A percentile compares a stretch with the other conserved stretches of the same genome.
Conservation (phyloP, 2,113 vertebrate species). For the Melanocharis versteri region DNA sequence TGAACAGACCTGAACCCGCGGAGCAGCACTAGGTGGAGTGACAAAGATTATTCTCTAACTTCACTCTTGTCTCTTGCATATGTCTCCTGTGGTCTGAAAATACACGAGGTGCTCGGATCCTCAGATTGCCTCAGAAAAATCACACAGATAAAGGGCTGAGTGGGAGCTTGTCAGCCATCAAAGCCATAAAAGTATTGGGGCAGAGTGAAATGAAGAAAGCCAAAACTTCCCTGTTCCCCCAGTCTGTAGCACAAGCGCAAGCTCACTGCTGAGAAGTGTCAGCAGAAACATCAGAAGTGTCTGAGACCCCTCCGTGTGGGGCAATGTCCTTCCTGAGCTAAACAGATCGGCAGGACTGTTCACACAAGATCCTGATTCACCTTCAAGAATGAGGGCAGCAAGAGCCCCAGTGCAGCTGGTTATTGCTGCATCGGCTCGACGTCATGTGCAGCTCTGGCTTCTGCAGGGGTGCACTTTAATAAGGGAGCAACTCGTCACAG, state of each 20-base stretch:
- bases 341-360: not conserved
- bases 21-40: not conserved
- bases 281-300: not conserved
- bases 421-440: accelerated
- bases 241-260: not conserved
- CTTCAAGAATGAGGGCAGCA: not conserved
- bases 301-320: accelerated
- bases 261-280: not conserved
- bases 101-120: not conserved
- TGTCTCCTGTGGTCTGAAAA: not conserved
- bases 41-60: not conserved
- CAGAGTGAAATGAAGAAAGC: not conserved
- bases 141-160: not conserved
- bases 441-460: not conserved
- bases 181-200: not conserved
- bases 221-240: not conserved
- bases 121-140: not conserved
- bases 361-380: not conserved
- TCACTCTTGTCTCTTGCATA: not conserved
- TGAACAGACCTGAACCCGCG: constrained; percentile 8
- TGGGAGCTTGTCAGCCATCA: not conserved
- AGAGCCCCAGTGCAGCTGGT: accelerated
- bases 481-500: not conserved
- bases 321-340: not conserved
- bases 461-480: not conserved